phyloP scores from a whole-genome alignment of 1,140 invertebrate genomes.

The Potamilus streckersoni region DNA sequence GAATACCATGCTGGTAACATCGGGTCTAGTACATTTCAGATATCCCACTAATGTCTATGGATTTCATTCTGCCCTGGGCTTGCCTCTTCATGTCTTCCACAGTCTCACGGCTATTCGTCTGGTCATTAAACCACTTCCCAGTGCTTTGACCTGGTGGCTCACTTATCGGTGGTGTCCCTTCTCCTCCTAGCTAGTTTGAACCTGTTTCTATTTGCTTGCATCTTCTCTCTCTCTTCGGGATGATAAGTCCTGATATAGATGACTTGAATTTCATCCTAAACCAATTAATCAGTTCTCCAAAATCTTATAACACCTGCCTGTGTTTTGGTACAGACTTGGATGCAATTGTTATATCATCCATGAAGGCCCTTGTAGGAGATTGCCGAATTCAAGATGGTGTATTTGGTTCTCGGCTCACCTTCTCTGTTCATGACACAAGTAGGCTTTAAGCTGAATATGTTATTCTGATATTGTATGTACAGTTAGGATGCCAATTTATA shows the following conservation, averaged over 20 bases:
- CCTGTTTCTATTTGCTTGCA: too few relatives aligned
- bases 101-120: conserved; percentile 11
- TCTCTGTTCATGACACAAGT: conserved; percentile 14
- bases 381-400: conserved; percentile 6
- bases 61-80: conserved; percentile 18
- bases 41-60: conserved; percentile 20
- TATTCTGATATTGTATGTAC: conserved; percentile 20
- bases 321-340: conserved; percentile 18
- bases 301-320: conserved; percentile 17
- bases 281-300: background rate
- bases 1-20: conserved; percentile 27
- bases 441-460: conserved; percentile 13
- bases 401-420: conserved; percentile 12
- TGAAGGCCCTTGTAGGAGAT: conserved; percentile 27
- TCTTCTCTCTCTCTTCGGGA: conserved; percentile 13
- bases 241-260: conserved; percentile 16
- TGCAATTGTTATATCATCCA: conserved; percentile 28
- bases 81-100: conserved; percentile 4
- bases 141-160: conserved; percentile 17
- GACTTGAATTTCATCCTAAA: conserved; percentile 26
- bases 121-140: conserved; percentile 22
- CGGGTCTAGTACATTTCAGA: conserved; percentile 33
- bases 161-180: conserved; percentile 5
- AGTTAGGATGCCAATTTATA: conserved; percentile 21
- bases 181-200: background rate